Conservation (phyloP, 2,113 vertebrate species). For the Hymenochirus boettgeri region DNA sequence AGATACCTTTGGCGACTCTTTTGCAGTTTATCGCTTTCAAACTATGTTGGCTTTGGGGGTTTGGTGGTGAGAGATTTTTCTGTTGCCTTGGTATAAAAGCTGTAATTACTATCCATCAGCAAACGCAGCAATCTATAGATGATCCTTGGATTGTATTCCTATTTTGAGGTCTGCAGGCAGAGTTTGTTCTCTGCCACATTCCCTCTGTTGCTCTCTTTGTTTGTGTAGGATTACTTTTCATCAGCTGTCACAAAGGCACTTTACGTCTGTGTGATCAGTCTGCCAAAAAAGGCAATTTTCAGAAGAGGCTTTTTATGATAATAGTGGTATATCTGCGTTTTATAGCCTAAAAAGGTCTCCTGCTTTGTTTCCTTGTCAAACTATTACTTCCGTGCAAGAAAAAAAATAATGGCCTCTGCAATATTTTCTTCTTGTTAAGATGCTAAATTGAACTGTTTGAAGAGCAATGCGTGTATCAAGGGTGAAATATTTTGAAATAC, state of each 20-base stretch:
- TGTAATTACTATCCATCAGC: too few species aligned
- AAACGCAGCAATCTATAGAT: conserved; percentile 1
- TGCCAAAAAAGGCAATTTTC: conserved; percentile 34
- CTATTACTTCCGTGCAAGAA: neutral
- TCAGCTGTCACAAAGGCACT: conserved; percentile 32
- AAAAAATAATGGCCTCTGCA: neutral
- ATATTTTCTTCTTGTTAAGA: too few species aligned
- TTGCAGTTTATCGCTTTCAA: too few species aligned
- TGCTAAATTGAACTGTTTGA: too few species aligned
- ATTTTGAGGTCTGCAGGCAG: conserved; percentile 1
- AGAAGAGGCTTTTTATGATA: conserved; percentile 32
- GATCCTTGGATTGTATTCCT: neutral
- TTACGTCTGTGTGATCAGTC: conserved; percentile 30
- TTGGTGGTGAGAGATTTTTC: too few species aligned
- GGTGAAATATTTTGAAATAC: too few species aligned
- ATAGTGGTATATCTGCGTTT: conserved; percentile 22
- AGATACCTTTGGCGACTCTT: too few species aligned
- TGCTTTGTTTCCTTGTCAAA: conserved; percentile 4
- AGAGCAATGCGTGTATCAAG: too few species aligned
- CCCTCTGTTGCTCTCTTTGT: conserved; percentile 25
- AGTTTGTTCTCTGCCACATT: conserved; percentile 2
- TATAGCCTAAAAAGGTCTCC: conserved; percentile 20
- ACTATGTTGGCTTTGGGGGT: too few species aligned
- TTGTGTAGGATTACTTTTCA: conserved; percentile 30
- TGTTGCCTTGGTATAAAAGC: too few species aligned